Percentiles rank a stretch among this genome's conserved stretches.
phyloP scores from a whole-genome alignment of 2,888 invertebrate genomes.

The Drosophila infuscata region DNA sequence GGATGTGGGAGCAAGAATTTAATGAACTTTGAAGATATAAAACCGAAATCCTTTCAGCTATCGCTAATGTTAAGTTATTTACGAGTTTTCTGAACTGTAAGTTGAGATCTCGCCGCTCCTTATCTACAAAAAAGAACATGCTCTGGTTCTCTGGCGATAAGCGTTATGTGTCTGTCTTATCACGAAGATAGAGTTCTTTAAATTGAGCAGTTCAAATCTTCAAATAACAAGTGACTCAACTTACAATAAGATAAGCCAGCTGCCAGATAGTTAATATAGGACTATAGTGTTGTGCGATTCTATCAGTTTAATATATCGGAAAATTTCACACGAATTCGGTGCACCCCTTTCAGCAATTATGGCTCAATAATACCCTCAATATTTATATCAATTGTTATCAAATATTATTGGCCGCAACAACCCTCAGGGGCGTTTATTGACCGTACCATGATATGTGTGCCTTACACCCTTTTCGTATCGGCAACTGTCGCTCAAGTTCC shows the following conservation, averaged over 20 bases:
- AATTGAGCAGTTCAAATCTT: slow-evolving; percentile 44
- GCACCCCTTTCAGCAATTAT: slow-evolving; percentile 53
- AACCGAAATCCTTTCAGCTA: slow-evolving; percentile 55
- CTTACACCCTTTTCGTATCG: slow-evolving; percentile 26
- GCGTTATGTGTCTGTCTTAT: slow-evolving; percentile 31
- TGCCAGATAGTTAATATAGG: neutral
- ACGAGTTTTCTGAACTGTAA: slow-evolving; percentile 58
- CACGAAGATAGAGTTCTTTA: slow-evolving; percentile 17
- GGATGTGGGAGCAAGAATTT: slow-evolving; percentile 9
- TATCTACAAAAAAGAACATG: slow-evolving; percentile 44
- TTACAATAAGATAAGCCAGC: slow-evolving; percentile 44
- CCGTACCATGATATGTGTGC: slow-evolving; percentile 25
- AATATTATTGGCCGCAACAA: slow-evolving; percentile 67
- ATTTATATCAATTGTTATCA: slow-evolving; percentile 81
- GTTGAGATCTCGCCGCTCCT: slow-evolving; percentile 46
- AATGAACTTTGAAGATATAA: slow-evolving; percentile 17
- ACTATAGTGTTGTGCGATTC: neutral
- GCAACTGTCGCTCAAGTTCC: slow-evolving; percentile 29
- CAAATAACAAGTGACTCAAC: slow-evolving; percentile 44
- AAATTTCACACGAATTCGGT: slow-evolving; percentile 32
- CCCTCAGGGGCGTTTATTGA: slow-evolving; percentile 48
- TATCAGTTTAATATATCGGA: neutral
- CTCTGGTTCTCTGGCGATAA: slow-evolving; percentile 39
- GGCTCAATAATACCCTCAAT: slow-evolving; percentile 77
- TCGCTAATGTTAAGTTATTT: slow-evolving; percentile 64